These are phyloP conservation scores for Lamellibrachia satsuma DNA, from an alignment of 2,888 invertebrate species.

Conservation along the genomic window DNA sequence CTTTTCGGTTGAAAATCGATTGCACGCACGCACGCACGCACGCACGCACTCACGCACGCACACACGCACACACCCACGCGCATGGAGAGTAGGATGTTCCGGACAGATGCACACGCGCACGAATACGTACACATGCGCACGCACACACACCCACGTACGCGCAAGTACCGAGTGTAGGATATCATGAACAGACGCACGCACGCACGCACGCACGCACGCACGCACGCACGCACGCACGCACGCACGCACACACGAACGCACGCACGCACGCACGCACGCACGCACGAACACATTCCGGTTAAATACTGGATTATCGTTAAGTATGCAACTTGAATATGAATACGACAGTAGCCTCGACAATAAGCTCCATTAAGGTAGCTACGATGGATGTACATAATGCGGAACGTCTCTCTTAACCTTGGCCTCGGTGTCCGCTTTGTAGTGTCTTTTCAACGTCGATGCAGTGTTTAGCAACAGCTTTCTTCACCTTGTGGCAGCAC, in stretches of 20 bases:
- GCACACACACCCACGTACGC: background rate
- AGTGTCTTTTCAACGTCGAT: no score
- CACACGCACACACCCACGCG: background rate
- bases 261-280: background rate
- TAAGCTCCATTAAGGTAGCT: background rate
- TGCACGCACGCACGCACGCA: background rate
- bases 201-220: background rate
- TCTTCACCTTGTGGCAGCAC: no score
- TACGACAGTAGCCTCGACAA: background rate
- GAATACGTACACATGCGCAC: background rate
- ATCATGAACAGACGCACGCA: background rate
- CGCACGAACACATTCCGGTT: background rate
- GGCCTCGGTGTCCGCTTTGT: no score
- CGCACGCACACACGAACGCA: background rate
- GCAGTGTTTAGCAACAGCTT: no score
- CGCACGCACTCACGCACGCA: background rate
- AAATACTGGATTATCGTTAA: background rate
- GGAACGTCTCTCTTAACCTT: no score
- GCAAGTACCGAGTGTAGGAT: no score
- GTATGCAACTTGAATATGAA: background rate
- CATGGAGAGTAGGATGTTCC: no score
- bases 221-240: background rate
- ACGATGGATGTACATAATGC: background rate
- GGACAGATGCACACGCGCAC: background rate
- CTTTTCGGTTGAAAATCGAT: no score